These are phyloP conservation scores for Pollenia amentaria DNA, from an alignment of 2,888 invertebrate genomes.

Conservation along the genomic window DNA sequence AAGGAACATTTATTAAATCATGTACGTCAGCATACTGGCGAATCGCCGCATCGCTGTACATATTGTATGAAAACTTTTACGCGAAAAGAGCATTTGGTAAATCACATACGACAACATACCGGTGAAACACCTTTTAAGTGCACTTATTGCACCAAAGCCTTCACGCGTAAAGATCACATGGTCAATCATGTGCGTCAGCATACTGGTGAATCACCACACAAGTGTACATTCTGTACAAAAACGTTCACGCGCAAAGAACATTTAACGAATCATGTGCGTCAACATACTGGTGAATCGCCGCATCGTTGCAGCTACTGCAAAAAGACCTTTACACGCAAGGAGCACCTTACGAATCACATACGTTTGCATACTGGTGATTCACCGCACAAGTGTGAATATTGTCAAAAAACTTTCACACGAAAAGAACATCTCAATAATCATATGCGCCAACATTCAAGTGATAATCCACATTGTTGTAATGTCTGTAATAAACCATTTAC, in stretches of 20 bases:
- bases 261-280: conserved; percentile 93
- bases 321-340: conserved; percentile 91
- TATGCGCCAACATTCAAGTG: conserved; percentile 94
- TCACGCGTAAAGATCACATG: conserved; percentile 93
- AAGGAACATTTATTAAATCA: conserved; percentile 95
- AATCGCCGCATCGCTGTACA: conserved; percentile 93
- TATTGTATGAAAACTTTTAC: conserved; percentile 95
- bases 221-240: conserved; percentile 94
- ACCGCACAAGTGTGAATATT: conserved; percentile 93
- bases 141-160: conserved; percentile 93
- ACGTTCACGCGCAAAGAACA: conserved; percentile 92
- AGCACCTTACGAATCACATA: conserved; percentile 93
- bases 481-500: conserved; percentile 94
- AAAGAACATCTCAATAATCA: conserved; percentile 94
- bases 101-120: conserved; percentile 93
- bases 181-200: conserved; percentile 90
- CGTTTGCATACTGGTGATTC: conserved; percentile 93
- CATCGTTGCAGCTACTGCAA: conserved; percentile 86
- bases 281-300: conserved; percentile 91
- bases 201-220: conserved; percentile 93
- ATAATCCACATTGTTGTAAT: conserved; percentile 93
- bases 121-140: conserved; percentile 93
- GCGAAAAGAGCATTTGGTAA: conserved; percentile 94
- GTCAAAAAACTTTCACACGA: conserved; percentile 93
- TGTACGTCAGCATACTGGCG: conserved; percentile 92